phyloP scores from a whole-genome alignment of 2,113 vertebrate genomes.

The Alexandromys fortis region DNA sequence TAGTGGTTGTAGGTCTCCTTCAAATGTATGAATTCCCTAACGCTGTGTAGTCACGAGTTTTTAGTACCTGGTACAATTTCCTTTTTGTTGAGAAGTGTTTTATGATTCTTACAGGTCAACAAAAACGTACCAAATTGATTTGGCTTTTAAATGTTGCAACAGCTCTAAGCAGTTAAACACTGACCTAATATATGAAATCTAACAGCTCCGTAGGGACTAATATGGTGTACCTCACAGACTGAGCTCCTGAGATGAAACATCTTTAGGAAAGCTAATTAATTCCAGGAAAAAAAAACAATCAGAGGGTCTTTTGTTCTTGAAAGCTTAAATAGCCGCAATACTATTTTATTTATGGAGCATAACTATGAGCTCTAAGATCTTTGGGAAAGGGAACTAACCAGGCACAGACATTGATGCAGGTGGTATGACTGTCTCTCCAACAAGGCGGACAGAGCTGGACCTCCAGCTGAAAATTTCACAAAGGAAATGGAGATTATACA shows the following conservation, averaged over 20 bases:
- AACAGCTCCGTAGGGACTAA: not conserved
- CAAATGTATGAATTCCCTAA: not conserved
- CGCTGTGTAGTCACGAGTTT: not conserved
- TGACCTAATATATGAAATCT: slow-evolving; percentile 10
- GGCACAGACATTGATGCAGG: not conserved
- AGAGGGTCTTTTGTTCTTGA: slow-evolving; percentile 53
- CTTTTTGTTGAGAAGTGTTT: not conserved
- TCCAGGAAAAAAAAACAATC: slow-evolving; percentile 23
- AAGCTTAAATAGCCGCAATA: slow-evolving; percentile 16
- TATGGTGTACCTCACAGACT: not conserved
- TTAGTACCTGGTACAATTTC: not conserved
- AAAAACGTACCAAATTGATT: not conserved
- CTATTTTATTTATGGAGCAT: slow-evolving; percentile 1
- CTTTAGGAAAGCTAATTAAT: slow-evolving; percentile 47
- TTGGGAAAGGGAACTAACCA: not conserved
- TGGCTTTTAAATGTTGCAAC: slow-evolving; percentile 26
- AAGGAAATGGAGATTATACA: not conserved
- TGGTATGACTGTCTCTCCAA: not conserved
- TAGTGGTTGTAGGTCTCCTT: not conserved
- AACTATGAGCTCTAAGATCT: not conserved
- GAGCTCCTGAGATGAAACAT: slow-evolving; percentile 45
- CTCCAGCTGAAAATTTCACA: slow-evolving; percentile 48
- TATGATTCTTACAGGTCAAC: not conserved
- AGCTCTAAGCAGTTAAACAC: not conserved
- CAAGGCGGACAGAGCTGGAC: slow-evolving; percentile 40